Evolutionary conservation across 2,797 vertebrate species (phyloP).

Genomic region (Diplodus puntazzo): DNA sequence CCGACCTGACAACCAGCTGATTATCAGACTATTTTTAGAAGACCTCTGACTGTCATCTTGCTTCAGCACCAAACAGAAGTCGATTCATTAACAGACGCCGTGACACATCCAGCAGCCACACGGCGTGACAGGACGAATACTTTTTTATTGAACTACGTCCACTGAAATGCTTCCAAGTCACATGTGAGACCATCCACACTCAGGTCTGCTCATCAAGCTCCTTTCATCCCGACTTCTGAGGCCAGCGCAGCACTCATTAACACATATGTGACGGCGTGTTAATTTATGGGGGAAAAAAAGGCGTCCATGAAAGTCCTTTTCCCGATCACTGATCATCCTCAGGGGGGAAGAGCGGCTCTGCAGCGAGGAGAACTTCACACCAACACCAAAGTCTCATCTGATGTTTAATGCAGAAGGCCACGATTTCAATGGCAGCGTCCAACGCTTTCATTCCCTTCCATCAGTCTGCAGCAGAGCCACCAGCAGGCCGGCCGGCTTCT

Average conservation of each 20-base stretch:
- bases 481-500: not conserved
- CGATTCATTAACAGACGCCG: constrained; percentile 6
- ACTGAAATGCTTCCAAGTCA: constrained; percentile 19
- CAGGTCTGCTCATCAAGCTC: not conserved
- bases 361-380: not conserved
- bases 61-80: constrained; percentile 8
- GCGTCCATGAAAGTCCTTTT: not conserved
- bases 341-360: not conserved
- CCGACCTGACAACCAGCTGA: constrained; percentile 11
- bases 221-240: constrained; percentile 49
- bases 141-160: not conserved
- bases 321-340: constrained; percentile 19
- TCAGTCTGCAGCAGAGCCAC: constrained; percentile 10
- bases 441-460: constrained; percentile 19
- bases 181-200: not conserved
- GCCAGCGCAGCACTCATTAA: constrained; percentile 22
- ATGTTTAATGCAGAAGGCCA: constrained; percentile 49
- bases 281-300: constrained; percentile 25
- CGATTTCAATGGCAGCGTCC: not conserved
- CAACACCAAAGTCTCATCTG: constrained; percentile 38
- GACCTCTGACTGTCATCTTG: constrained; percentile 14
- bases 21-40: constrained; percentile 15
- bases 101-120: not conserved
- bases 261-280: constrained; percentile 14
- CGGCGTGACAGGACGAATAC: not conserved